A percentile compares a stretch with the other conserved stretches of the same genome.
These are phyloP conservation scores for Dryobates pubescens DNA, from an alignment of 2,797 vertebrate genomes.

Conservation along the genomic window DNA sequence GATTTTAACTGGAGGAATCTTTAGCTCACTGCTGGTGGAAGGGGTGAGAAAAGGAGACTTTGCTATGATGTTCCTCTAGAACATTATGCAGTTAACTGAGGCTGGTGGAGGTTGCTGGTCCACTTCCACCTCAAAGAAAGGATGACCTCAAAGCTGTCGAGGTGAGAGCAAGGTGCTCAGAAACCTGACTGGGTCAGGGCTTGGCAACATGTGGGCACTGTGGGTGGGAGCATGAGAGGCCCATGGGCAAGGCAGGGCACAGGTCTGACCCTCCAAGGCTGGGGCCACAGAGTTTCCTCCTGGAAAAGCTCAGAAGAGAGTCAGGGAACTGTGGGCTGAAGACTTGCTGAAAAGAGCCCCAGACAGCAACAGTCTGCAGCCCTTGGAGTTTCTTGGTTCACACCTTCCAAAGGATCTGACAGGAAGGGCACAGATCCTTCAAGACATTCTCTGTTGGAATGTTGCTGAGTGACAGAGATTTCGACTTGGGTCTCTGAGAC, in stretches of 20 bases:
- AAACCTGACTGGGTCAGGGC: neutral
- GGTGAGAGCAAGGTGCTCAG: neutral
- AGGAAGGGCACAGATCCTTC: neutral
- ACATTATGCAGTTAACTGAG: neutral
- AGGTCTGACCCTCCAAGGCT: neutral
- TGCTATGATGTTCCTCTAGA: neutral
- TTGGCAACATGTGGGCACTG: neutral
- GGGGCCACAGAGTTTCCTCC: neutral
- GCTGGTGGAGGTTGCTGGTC: neutral
- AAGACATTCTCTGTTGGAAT: fast-evolving
- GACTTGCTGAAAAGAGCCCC: fast-evolving
- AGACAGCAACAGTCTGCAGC: neutral
- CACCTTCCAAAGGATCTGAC: neutral
- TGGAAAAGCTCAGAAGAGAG: neutral
- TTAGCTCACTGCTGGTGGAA: neutral
- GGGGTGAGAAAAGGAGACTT: neutral
- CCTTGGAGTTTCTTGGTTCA: no score
- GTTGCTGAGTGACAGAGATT: neutral
- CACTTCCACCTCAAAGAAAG: neutral
- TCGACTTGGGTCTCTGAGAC: neutral
- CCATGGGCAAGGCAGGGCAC: neutral
- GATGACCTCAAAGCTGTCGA: fast-evolving
- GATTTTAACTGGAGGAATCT: neutral
- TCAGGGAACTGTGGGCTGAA: neutral
- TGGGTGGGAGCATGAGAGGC: fast-evolving